Evolutionary conservation across 92 coral and sea anemone genomes (phyloP).

Genomic region (Muricea muricata): DNA sequence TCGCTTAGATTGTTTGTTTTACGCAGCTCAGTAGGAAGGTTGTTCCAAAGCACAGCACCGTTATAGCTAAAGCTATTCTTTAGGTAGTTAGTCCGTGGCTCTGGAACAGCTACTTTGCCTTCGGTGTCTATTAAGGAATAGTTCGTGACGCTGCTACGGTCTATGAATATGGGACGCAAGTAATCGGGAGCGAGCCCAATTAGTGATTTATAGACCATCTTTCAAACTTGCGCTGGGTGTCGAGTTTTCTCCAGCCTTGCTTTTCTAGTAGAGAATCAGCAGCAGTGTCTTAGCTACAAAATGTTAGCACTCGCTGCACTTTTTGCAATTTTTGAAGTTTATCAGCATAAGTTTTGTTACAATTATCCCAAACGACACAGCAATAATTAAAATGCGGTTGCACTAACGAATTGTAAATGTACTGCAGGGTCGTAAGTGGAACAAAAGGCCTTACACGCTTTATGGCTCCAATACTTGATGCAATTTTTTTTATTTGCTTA

Average conservation of each 20-base stretch:
- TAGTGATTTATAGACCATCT: background rate
- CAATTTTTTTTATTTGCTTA: background rate
- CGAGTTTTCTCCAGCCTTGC: no score
- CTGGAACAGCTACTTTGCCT: no score
- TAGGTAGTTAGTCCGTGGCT: no score
- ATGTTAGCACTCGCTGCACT: no score
- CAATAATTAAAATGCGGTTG: conserved; percentile 3
- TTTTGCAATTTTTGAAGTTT: conserved; percentile 22
- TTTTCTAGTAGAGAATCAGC: no score
- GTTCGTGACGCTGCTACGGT: background rate
- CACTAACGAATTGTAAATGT: background rate
- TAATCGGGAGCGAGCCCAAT: background rate
- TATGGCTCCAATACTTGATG: background rate
- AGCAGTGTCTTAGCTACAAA: no score
- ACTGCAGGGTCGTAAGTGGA: background rate
- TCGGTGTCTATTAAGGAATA: no score
- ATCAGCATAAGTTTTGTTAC: background rate
- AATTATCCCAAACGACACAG: background rate
- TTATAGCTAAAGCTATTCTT: no score
- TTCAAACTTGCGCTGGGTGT: no score
- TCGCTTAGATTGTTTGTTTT: no score
- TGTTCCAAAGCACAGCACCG: no score
- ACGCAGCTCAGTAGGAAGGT: no score
- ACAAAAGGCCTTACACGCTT: background rate
- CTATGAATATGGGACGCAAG: background rate